A percentile compares a stretch with the other conserved stretches of the same genome.
These are phyloP conservation scores for Cryptocephalus moraei DNA, from an alignment of 2,888 invertebrate genomes.

Conservation along the genomic window DNA sequence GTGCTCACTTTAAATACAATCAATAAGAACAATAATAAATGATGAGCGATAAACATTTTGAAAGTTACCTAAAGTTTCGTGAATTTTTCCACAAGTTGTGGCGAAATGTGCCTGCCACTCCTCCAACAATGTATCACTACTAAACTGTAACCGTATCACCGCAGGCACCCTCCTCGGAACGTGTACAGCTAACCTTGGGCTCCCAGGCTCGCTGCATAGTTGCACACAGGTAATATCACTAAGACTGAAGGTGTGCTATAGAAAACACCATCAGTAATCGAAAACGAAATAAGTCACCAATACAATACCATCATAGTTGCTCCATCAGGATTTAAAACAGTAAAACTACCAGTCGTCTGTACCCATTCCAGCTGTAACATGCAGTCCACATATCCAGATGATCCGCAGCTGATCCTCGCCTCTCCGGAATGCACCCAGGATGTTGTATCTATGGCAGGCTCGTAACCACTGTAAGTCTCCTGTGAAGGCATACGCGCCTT, in stretches of 20 bases:
- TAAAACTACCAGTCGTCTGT: conserved; percentile 51
- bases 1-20: too few species aligned
- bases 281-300: not conserved
- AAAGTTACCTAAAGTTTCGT: conserved; percentile 24
- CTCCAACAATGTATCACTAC: conserved; percentile 75
- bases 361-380: conserved; percentile 77
- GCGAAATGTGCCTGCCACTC: conserved; percentile 80
- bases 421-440: conserved; percentile 82
- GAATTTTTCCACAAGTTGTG: conserved; percentile 41
- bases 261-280: conserved; percentile 10
- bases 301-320: conserved; percentile 57
- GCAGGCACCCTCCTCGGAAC: conserved; percentile 52
- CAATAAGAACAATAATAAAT: not conserved
- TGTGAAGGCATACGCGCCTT: conserved; percentile 40
- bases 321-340: conserved; percentile 67
- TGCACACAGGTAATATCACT: conserved; percentile 68
- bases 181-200: conserved; percentile 64
- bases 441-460: conserved; percentile 71
- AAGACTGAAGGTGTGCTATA: conserved; percentile 57
- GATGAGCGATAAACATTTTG: too few species aligned
- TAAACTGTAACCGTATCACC: conserved; percentile 65
- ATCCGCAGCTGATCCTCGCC: conserved; percentile 43
- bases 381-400: conserved; percentile 54
- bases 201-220: conserved; percentile 71
- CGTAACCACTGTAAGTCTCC: conserved; percentile 43